Evolutionary conservation across 2,888 invertebrate species (phyloP).

Genomic region (Dolomedes plantarius): DNA sequence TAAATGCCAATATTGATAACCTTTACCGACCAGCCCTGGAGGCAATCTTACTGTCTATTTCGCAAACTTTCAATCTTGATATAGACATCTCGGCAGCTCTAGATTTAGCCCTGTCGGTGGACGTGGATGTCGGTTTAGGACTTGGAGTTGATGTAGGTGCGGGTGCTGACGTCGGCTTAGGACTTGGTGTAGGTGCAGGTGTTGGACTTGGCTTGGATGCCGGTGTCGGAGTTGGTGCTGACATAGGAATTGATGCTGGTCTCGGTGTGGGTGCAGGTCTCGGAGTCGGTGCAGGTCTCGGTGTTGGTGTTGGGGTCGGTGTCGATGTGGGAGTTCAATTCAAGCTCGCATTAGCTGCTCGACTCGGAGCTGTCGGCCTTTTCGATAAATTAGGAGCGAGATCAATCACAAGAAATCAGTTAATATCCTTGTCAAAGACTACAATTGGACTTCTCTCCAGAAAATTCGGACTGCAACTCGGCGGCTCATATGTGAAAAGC

Average conservation of each 20-base stretch:
- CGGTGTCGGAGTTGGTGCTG: background rate
- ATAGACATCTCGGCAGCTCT: too few species aligned
- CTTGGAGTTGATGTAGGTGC: too few species aligned
- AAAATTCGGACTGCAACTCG: background rate
- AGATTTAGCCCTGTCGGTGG: too few species aligned
- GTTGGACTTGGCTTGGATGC: too few species aligned
- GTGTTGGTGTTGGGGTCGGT: background rate
- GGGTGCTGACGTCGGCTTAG: background rate
- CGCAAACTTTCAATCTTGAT: too few species aligned
- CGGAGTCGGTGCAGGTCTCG: background rate
- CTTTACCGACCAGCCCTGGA: too few species aligned
- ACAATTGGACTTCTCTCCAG: too few species aligned
- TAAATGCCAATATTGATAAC: too few species aligned
- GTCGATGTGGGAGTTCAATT: background rate
- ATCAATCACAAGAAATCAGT: background rate
- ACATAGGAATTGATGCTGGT: slow-evolving; percentile 2
- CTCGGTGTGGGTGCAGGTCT: background rate
- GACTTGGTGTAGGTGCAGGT: background rate
- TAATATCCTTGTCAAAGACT: background rate
- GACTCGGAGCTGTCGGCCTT: background rate
- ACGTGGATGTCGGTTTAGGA: background rate
- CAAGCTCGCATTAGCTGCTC: background rate
- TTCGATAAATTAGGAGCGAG: background rate
- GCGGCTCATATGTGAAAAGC: background rate
- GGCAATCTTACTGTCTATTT: too few species aligned